phyloP scores from a whole-genome alignment of 2,888 invertebrate genomes.

The Brachycybe producta region DNA sequence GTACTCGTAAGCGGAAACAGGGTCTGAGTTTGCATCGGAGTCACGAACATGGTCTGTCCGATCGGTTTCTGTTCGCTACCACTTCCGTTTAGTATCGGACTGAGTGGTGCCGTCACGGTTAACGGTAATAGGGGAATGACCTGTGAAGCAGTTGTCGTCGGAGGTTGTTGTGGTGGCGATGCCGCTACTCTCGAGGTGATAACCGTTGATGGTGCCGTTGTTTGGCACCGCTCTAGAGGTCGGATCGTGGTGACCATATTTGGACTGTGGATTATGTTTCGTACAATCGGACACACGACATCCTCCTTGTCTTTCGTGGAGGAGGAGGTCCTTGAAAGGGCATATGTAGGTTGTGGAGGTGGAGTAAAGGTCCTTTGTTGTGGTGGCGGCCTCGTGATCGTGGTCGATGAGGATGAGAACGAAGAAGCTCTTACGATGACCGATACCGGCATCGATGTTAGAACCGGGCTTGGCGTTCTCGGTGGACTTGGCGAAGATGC shows the following conservation, averaged over 20 bases:
- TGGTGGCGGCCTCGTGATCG: constrained; percentile 18
- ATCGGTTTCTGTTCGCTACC: not conserved
- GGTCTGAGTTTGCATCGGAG: constrained; percentile 6
- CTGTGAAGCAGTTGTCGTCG: too few relatives aligned
- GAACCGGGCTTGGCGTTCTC: constrained; percentile 23
- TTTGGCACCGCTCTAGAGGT: constrained; percentile 27
- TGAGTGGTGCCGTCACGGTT: constrained; percentile 37
- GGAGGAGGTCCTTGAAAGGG: not conserved
- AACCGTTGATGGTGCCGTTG: not conserved
- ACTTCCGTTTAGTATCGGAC: not conserved
- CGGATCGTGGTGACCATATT: constrained; percentile 28
- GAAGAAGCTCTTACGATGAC: constrained; percentile 77
- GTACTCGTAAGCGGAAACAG: constrained; percentile 5
- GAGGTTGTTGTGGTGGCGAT: constrained; percentile 8
- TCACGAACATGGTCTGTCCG: not conserved
- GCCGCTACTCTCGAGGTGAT: constrained; percentile 2
- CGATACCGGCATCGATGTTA: constrained; percentile 42
- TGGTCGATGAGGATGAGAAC: constrained; percentile 26
- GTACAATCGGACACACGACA: too few relatives aligned
- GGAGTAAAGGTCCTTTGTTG: constrained; percentile 23
- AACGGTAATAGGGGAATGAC: constrained; percentile 32
- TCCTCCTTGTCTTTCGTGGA: not conserved
- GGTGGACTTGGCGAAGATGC: constrained; percentile 24
- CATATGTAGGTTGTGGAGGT: constrained; percentile 17
- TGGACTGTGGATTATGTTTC: constrained; percentile 25